Base-by-base conservation (phyloP, 2,888 invertebrate species). In the Ptychoptera albimana region DNA sequence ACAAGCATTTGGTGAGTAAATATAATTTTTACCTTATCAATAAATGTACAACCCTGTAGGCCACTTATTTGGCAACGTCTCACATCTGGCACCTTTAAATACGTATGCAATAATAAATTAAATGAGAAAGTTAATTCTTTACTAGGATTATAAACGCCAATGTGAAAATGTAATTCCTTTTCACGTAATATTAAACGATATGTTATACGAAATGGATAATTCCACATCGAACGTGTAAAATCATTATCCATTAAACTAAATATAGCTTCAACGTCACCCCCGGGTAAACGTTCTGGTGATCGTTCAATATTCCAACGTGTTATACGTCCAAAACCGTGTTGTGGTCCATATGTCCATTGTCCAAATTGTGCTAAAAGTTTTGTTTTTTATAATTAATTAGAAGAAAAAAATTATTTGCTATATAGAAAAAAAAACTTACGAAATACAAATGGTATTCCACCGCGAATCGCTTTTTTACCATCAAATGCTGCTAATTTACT, bases 401-500 rank as follows among this genome's bases (percentile, higher is more conserved):
- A 5, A 14, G n/a, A 14, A 43, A 30, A 3, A 43, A 23, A 13
- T 3, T 3, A 3, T 7, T 6, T 30, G 30, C n/a, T n/a, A n/a
- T n/a, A n/a, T n/a, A n/a, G n/a, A n/a, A 12, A 31, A 12, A 37
- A 36, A 30, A 35, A 84, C 92, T 89, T 77, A 94, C 93, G 94
- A 69, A 94, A 94, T 51, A 94, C 88, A 67, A 94, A 84, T 49
- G 94, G 94, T 65, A 94, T 91, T 57, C 94, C 94, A 57, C 94
- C 94, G 61, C 94, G 75, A 63, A 94, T 94, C 50, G 93, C 85
- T 64, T 92, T 85, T 67, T 92, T 92, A 53, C 92, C 92, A 70
- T 94, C 93, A 69, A 93, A 94, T 46, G 92, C 81, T 44, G 94
- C 88, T 69, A 91, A 83, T 71, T 93, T 91, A 68, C 89, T 91